Base-by-base conservation (phyloP, 2,888 invertebrate genomes). In the Melieria omissa region DNA sequence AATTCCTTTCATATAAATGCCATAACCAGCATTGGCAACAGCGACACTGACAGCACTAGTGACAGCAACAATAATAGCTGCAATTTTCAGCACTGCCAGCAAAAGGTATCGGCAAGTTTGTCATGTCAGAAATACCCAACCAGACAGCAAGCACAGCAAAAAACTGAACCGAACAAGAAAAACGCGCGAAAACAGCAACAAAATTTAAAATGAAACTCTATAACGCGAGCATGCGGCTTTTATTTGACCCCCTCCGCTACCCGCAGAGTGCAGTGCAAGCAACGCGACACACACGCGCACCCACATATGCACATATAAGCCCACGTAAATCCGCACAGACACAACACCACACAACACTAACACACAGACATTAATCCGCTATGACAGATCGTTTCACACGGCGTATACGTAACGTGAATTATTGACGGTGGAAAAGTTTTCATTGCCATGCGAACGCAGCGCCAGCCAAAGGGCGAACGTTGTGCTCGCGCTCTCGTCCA, bases 401-500 rank as follows among this genome's bases (percentile, higher is more conserved):
- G 73, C 73, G 72, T 74, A 74, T 75, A 69, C 75, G 75, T 74
- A 75, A 76, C 73, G 73, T 75, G 75, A 77, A 76, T 76, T 76
- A 76, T 74, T 75, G 65, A 74, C 70, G 71, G 45, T 41, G 29
- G 29, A 29, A 29, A 29, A 29, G 29, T 29, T 29, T 29, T 29
- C 29, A 29, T 29, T 29, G 29, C 29, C 29, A 29, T 29, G 29
- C 29, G 29, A 29, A 29, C 29, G 29, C 29, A 29, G 29, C 29
- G 29, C 29, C 29, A 29, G 29, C 29, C 29, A 29, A 29, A 29
- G 29, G 2, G 29, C 29, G 29, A 29, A 29, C 29, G 29, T 29
- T 1, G 29, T 29, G 2, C 29, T 29, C 29, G 29, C 29, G 29
- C 29, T 29, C 29, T 29, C 29, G 29, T 29, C 29, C 29, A 3